A percentile compares a stretch with the other conserved stretches of the same genome.
Evolutionary conservation across 2,888 invertebrate genomes (phyloP).

Genomic region (Polymixis flavicincta): DNA sequence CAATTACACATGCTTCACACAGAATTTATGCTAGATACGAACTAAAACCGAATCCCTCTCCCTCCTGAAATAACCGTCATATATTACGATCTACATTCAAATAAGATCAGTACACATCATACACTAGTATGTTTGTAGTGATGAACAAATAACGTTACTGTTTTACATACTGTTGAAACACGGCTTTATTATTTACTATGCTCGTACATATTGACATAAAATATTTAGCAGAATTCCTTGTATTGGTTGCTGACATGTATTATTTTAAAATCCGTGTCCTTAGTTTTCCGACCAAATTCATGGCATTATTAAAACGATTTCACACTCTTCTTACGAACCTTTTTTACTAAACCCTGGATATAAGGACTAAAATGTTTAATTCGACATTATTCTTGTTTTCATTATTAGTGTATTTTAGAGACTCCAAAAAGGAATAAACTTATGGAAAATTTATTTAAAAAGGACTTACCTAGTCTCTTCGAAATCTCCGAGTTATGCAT

Average conservation of each 20-base stretch:
- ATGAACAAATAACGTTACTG: constrained; percentile 21
- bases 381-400: no score
- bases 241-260: not conserved
- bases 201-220: constrained; percentile 1
- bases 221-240: not conserved
- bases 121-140: constrained; percentile 8
- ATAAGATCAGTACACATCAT: constrained; percentile 33
- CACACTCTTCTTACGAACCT: no score
- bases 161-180: constrained; percentile 22
- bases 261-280: no score
- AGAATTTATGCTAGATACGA: no score
- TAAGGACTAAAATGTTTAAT: no score
- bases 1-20: no score
- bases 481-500: constrained; percentile 99
- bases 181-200: constrained; percentile 22
- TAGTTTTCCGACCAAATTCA: no score
- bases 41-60: no score
- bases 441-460: not conserved
- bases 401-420: not conserved
- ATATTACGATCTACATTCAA: constrained; percentile 46
- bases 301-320: no score
- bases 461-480: constrained; percentile 95
- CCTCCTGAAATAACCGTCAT: constrained; percentile 35
- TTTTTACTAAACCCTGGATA: no score
- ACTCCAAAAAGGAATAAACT: no score